Conservation (phyloP, 2,113 vertebrate genomes). For the Procapra przewalskii region DNA sequence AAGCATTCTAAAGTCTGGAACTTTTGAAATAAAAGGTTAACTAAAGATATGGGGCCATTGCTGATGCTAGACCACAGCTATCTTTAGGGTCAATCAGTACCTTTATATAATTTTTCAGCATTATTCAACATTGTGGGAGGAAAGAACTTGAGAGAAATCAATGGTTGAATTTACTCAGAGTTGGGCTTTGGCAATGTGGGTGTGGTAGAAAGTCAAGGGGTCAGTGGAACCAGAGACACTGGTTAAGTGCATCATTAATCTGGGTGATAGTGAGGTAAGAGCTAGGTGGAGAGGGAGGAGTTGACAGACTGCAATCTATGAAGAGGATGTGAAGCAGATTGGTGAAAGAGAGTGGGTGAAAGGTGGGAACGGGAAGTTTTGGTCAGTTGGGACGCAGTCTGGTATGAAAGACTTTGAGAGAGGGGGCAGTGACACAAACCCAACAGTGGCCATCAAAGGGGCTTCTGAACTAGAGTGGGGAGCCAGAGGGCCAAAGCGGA, state of each 20-base stretch:
- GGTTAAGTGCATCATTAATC: not conserved
- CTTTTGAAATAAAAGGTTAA: not conserved
- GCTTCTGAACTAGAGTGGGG: not conserved
- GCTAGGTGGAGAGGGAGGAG: not conserved
- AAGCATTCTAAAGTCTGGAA: not conserved
- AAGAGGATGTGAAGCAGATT: not conserved
- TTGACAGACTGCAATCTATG: not conserved
- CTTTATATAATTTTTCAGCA: not conserved
- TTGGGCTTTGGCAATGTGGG: not conserved
- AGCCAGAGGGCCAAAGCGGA: not conserved
- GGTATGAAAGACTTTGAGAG: not conserved
- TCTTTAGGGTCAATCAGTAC: not conserved
- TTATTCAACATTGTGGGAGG: not conserved
- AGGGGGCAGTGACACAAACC: not conserved
- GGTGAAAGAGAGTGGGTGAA: not conserved
- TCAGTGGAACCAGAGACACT: not conserved
- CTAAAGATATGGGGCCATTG: too few species aligned
- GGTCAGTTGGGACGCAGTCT: not conserved
- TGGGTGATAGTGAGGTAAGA: not conserved
- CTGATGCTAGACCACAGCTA: not conserved
- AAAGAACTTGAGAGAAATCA: not conserved
- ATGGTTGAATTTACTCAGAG: not conserved
- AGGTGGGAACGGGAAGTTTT: not conserved
- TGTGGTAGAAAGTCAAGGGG: not conserved
- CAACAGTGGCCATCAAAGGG: not conserved